phyloP scores from a whole-genome alignment of 1,140 invertebrate genomes.

The Andrena cerasifolii region DNA sequence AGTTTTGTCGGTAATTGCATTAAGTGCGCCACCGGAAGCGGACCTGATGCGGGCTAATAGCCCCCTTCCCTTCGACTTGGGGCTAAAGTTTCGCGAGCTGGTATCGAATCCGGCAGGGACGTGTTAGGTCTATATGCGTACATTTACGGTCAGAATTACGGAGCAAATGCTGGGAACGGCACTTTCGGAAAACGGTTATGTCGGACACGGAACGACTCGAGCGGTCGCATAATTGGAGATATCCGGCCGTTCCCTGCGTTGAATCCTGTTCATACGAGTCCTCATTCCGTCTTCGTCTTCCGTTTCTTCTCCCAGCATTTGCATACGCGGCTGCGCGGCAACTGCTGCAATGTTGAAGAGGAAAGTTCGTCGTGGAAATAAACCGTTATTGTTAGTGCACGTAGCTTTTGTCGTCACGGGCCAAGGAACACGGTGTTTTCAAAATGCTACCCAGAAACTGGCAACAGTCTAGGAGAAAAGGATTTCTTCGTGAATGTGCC shows the following conservation, averaged over 20 bases:
- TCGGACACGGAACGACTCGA: conserved; percentile 45
- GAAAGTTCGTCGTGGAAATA: no score
- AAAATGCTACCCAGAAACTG: no score
- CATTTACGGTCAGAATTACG: conserved; percentile 37
- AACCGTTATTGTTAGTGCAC: no score
- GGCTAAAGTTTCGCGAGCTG: conserved; percentile 26
- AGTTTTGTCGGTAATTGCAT: conserved; percentile 40
- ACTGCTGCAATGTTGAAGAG: no score
- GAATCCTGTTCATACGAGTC: conserved; percentile 3
- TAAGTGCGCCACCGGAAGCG: conserved; percentile 15
- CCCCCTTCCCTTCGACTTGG: conserved; percentile 7
- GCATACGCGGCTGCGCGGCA: background rate
- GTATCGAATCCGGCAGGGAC: conserved; percentile 30
- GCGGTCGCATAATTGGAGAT: conserved; percentile 58
- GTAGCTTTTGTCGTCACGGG: no score
- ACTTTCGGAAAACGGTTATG: conserved; percentile 59
- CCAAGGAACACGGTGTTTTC: no score
- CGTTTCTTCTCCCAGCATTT: background rate
- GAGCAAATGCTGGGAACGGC: conserved; percentile 15
- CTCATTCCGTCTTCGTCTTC: background rate
- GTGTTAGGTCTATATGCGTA: conserved; percentile 26
- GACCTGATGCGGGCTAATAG: conserved; percentile 37
- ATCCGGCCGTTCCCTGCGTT: conserved; percentile 19
- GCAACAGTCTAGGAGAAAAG: no score
- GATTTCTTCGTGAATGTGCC: no score